A percentile compares a stretch with the other conserved stretches of the same genome.
Evolutionary conservation across 2,888 invertebrate genomes (phyloP).

Genomic region (Notocelia uddmanniana): DNA sequence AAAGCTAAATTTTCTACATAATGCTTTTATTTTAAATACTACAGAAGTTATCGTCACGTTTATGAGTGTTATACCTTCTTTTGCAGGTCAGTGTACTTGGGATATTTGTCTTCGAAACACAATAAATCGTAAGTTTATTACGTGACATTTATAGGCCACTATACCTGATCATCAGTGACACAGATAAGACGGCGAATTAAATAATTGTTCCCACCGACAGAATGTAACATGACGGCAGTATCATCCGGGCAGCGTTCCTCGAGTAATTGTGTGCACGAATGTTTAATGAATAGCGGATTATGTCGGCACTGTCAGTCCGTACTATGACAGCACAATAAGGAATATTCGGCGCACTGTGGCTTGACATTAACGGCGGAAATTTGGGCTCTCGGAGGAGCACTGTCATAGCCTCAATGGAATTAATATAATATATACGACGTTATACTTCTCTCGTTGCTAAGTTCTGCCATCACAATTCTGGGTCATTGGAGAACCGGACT

Average conservation of each 20-base stretch:
- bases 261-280: slow-evolving; percentile 77
- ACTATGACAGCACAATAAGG: slow-evolving; percentile 81
- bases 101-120: background rate
- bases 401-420: slow-evolving; percentile 62
- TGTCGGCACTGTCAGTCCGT: slow-evolving; percentile 82
- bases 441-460: slow-evolving; percentile 19
- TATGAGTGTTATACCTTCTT: too few species aligned
- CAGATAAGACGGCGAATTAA: slow-evolving; percentile 64
- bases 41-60: too few species aligned
- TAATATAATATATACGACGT: slow-evolving; percentile 62
- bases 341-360: slow-evolving; percentile 73
- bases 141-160: slow-evolving; percentile 32
- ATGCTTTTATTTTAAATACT: too few species aligned
- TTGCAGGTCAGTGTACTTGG: too few species aligned
- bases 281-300: slow-evolving; percentile 80
- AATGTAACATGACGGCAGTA: slow-evolving; percentile 67
- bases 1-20: too few species aligned
- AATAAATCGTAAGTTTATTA: slow-evolving; percentile 14
- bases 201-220: slow-evolving; percentile 66
- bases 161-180: slow-evolving; percentile 50
- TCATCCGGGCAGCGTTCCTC: slow-evolving; percentile 70
- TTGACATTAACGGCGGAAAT: slow-evolving; percentile 65
- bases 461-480: slow-evolving; percentile 30
- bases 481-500: slow-evolving; percentile 24
- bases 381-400: slow-evolving; percentile 38